Percentiles rank a stretch among this genome's conserved stretches.
Conservation (phyloP, 2,113 vertebrate genomes). For the Xiphorhynchus elegans region DNA sequence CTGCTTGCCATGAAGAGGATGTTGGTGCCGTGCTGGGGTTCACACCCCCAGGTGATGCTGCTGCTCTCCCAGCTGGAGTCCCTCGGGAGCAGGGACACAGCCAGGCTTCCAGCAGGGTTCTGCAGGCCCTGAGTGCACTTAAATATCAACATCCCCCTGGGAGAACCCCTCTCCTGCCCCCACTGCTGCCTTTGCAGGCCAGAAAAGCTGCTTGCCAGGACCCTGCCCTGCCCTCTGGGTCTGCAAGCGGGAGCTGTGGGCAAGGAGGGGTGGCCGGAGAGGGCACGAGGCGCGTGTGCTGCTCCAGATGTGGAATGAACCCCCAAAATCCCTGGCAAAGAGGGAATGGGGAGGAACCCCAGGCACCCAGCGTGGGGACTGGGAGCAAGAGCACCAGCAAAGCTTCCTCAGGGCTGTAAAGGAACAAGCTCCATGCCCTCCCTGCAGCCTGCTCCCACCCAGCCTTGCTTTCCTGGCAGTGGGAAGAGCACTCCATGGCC, state of each 20-base stretch:
- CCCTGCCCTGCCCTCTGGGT: accelerated
- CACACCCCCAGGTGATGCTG: accelerated
- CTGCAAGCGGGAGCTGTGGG: neutral
- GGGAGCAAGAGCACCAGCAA: neutral
- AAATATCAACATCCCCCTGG: accelerated
- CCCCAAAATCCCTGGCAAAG: neutral
- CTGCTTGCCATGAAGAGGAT: neutral
- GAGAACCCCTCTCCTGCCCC: accelerated
- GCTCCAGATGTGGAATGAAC: accelerated
- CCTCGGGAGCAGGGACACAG: accelerated
- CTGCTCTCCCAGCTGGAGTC: neutral
- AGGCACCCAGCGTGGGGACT: accelerated
- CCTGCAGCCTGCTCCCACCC: neutral
- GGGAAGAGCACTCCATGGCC: accelerated
- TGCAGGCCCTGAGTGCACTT: neutral
- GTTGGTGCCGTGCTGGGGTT: neutral
- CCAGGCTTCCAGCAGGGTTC: accelerated
- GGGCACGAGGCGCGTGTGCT: accelerated
- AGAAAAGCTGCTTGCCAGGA: accelerated
- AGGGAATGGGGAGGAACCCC: neutral
- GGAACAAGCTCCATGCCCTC: accelerated
- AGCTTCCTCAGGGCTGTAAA: accelerated
- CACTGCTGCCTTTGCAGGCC: accelerated
- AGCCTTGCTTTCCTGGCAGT: accelerated
- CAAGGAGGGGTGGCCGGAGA: neutral